Evolutionary conservation across 2,797 vertebrate species (phyloP).

Genomic region (Menidia menidia): DNA sequence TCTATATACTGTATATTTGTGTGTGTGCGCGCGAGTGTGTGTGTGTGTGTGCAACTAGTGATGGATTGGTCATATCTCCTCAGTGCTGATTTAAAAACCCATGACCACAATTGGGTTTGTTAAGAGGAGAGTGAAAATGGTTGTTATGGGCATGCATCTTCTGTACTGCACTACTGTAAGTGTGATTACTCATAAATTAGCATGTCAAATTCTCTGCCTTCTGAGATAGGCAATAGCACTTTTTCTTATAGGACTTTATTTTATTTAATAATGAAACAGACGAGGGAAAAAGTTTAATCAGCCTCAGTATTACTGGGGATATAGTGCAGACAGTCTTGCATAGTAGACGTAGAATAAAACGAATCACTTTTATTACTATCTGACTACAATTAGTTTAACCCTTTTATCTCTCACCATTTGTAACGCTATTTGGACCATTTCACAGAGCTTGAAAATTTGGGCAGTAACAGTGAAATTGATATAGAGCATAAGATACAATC

Average conservation of each 20-base stretch:
- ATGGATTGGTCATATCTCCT: slow-evolving; percentile 60
- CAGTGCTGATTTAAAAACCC: slow-evolving; percentile 72
- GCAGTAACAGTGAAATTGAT: slow-evolving; percentile 83
- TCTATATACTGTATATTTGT: too few species aligned
- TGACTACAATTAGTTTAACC: slow-evolving; percentile 86
- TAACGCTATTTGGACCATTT: slow-evolving; percentile 85
- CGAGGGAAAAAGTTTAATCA: slow-evolving; percentile 80
- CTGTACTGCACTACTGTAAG: slow-evolving; percentile 66
- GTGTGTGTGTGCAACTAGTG: slow-evolving; percentile 30
- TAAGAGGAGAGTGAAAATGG: slow-evolving; percentile 70
- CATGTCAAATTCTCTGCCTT: slow-evolving; percentile 75
- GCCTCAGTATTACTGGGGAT: slow-evolving; percentile 75
- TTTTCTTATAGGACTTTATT: slow-evolving; percentile 71
- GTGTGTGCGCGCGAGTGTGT: too few species aligned
- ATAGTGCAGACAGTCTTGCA: slow-evolving; percentile 70
- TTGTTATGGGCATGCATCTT: slow-evolving; percentile 68
- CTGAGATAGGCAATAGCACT: slow-evolving; percentile 72
- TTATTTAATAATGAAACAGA: slow-evolving; percentile 81
- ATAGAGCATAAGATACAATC: slow-evolving; percentile 83
- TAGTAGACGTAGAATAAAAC: slow-evolving; percentile 80
- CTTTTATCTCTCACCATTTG: slow-evolving; percentile 86
- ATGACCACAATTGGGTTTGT: slow-evolving; percentile 72
- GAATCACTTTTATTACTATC: slow-evolving; percentile 84
- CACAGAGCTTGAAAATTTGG: slow-evolving; percentile 82
- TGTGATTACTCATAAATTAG: slow-evolving; percentile 79